These are phyloP conservation scores for Coenobita brevimanus DNA, from an alignment of 1,140 invertebrate species.

Conservation along the genomic window DNA sequence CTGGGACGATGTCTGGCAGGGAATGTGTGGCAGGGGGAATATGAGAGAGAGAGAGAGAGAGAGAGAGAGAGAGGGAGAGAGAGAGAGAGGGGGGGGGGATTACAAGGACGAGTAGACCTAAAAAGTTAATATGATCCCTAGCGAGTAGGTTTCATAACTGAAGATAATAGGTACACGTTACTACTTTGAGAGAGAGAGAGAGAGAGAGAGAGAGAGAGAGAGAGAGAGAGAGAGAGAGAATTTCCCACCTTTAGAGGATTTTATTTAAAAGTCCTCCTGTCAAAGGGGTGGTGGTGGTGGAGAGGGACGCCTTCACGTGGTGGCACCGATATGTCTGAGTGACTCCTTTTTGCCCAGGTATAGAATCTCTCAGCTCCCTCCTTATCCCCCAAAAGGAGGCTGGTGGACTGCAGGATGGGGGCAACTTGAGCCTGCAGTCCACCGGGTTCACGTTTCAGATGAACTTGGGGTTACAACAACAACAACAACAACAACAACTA, in stretches of 20 bases:
- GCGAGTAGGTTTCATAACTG: not conserved
- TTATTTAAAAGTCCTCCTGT: not conserved
- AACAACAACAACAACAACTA: too few species aligned
- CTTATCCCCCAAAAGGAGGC: too few species aligned
- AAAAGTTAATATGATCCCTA: not conserved
- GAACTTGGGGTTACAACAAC: too few species aligned
- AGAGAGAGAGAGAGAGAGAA: slow-evolving; percentile 8
- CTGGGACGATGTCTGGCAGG: not conserved
- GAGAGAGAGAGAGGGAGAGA: not conserved
- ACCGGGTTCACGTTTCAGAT: too few species aligned
- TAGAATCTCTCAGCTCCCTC: too few species aligned
- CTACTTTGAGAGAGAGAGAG: not conserved
- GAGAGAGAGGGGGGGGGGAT: not conserved
- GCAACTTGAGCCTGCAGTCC: too few species aligned
- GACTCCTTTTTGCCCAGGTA: too few species aligned
- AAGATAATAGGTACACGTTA: not conserved
- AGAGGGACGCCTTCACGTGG: not conserved
- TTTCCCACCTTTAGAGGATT: too few species aligned
- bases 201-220: slow-evolving; percentile 25
- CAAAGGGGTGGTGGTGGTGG: not conserved
- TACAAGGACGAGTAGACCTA: not conserved
- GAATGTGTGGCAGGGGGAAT: not conserved
- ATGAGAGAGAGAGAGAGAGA: not conserved
- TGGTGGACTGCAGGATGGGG: too few species aligned
- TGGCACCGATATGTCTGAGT: not conserved